Base-by-base conservation (phyloP, 2,888 invertebrate species). In the Apoda limacodes region DNA sequence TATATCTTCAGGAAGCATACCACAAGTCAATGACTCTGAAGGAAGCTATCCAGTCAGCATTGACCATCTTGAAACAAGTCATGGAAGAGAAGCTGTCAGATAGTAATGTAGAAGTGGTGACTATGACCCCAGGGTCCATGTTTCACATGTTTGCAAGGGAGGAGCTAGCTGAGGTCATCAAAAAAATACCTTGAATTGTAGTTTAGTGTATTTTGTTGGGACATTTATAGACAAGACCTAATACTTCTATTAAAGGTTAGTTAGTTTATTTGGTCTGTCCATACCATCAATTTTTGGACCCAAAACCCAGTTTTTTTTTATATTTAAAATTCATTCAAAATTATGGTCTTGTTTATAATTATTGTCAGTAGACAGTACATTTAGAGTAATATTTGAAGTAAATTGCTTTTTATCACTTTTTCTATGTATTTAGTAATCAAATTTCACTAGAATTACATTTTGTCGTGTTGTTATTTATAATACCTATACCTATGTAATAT, bases 21-120 rank as follows among this genome's bases (percentile, higher is more conserved):
- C 87, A 87, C 49, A 84, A 93, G 82, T 92, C 94, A 12, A 95
- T 99, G 92, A 94, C 93, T 0, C 69, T 99, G 28, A 88, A 89
- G 42, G 98, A 98, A 78, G 98, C 98, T 0, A 90, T 93, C 39
- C 94, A 93, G 56, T 82, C 93, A 9, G 91, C 96, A 1, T 81
- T 99, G 31, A 93, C 92, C 7, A 98, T 98, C 51, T 81, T 99
- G 12, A 99, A 99, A 67, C 98, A 99, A 76, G 98, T 99, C 0
- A 99, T 99, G 99, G 99, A 99, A 64, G 99, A 99, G 67, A 99
- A 98, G 69, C 78, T 99, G 2, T 98, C 92, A 38, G 92, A 95
- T 37, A 94, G 91, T 32, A 99, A 99, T 70, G 97, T 99, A 30
- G 99, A 99, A 81, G 93, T 98, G 43, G 95, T 95, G 67, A 93